Percentiles rank a stretch among this genome's conserved stretches.
These are phyloP conservation scores for Brachypodius melanocephalos DNA, from an alignment of 2,113 vertebrate genomes.

Conservation along the genomic window DNA sequence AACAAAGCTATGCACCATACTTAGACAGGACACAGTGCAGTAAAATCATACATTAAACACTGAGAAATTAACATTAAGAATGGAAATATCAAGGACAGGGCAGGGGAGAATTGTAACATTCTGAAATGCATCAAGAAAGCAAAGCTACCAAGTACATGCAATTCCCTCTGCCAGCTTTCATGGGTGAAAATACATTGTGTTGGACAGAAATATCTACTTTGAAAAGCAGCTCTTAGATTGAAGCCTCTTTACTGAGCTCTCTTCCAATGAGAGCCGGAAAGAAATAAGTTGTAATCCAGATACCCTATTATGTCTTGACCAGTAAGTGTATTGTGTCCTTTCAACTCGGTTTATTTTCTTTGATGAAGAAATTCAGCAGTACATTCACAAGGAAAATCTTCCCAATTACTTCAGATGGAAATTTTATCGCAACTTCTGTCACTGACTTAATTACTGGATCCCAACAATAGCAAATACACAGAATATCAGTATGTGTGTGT, in stretches of 20 bases:
- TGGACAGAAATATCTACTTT: not conserved
- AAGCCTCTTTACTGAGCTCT: not conserved
- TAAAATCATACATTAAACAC: not conserved
- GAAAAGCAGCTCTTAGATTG: not conserved
- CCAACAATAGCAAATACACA: not conserved
- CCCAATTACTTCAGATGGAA: not conserved
- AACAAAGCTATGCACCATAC: not conserved
- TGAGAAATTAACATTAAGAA: not conserved
- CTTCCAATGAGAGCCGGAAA: not conserved
- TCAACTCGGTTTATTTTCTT: not conserved
- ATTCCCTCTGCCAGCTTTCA: not conserved
- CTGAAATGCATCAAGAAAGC: not conserved
- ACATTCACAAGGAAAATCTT: not conserved
- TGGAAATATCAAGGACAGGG: not conserved
- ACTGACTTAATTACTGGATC: not conserved
- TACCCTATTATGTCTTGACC: not conserved
- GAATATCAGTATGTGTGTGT: not conserved
- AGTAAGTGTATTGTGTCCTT: not conserved
- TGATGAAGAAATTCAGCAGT: not conserved
- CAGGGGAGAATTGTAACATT: not conserved
- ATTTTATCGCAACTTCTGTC: not conserved
- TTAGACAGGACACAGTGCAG: not conserved
- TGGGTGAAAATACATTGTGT: not conserved
- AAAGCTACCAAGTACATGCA: not conserved
- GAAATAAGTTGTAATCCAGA: not conserved